Evolutionary conservation across 2,888 invertebrate species (phyloP).

Genomic region (Coenonympha glycerion): DNA sequence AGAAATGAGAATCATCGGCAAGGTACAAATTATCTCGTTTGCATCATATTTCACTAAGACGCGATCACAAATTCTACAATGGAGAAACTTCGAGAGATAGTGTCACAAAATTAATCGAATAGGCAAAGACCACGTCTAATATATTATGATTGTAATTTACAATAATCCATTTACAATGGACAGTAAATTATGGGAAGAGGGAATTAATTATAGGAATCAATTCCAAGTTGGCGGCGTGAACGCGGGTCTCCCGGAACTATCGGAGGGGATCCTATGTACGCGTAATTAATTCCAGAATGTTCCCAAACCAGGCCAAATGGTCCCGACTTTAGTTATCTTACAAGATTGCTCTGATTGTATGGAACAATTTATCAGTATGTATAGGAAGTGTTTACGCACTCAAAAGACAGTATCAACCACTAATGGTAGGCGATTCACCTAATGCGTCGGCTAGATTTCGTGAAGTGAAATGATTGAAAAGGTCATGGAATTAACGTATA

Average conservation of each 20-base stretch:
- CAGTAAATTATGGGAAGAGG: slow-evolving; percentile 7
- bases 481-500: no score
- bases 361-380: neutral
- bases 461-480: no score
- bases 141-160: slow-evolving; percentile 11
- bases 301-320: slow-evolving; percentile 2
- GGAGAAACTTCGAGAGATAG: neutral
- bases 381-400: neutral
- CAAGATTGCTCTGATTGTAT: neutral
- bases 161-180: slow-evolving; percentile 5
- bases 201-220: slow-evolving; percentile 13
- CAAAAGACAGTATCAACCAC: no score
- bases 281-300: slow-evolving; percentile 11
- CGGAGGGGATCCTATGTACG: slow-evolving; percentile 5
- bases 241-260: slow-evolving; percentile 1
- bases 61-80: neutral
- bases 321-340: slow-evolving; percentile 2
- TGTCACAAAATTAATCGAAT: neutral
- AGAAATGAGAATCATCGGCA: no score
- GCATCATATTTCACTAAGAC: neutral
- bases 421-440: no score
- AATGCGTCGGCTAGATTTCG: no score
- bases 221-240: slow-evolving; percentile 6
- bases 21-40: no score
- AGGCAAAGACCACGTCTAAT: slow-evolving; percentile 3